These are phyloP conservation scores for Subacronicta megacephala DNA, from an alignment of 2,888 invertebrate genomes.

Conservation along the genomic window DNA sequence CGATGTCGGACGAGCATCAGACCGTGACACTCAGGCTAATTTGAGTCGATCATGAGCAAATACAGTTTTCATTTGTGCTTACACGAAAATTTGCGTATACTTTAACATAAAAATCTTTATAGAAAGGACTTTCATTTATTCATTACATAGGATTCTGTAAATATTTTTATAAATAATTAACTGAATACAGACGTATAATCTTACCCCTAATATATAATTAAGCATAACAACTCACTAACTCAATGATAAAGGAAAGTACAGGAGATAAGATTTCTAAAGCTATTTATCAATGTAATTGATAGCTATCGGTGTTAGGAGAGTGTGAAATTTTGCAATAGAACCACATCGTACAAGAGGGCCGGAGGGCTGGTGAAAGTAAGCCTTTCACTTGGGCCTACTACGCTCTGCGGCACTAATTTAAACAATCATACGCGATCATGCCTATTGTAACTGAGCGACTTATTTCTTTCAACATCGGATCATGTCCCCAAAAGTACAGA, in stretches of 20 bases:
- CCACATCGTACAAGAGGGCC: conserved; percentile 79
- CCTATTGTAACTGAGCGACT: conserved; percentile 63
- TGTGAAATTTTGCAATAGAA: conserved; percentile 86
- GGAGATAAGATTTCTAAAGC: conserved; percentile 70
- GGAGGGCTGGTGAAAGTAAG: conserved; percentile 87
- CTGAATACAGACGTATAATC: neutral
- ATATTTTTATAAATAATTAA: neutral
- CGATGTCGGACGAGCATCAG: conserved; percentile 73
- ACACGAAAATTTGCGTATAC: neutral
- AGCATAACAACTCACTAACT: conserved; percentile 31
- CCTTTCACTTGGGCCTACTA: conserved; percentile 83
- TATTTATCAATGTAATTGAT: conserved; percentile 80
- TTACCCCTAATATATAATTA: conserved; percentile 17
- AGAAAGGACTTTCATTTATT: too few species aligned
- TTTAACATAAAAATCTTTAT: too few species aligned
- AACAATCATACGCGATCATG: conserved; percentile 79
- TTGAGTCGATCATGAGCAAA: conserved; percentile 58
- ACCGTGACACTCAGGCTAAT: conserved; percentile 67
- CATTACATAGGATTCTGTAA: neutral
- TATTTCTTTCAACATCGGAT: conserved; percentile 52
- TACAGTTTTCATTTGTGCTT: conserved; percentile 6
- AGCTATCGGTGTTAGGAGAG: conserved; percentile 75
- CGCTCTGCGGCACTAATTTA: conserved; percentile 74
- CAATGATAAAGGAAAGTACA: conserved; percentile 63
- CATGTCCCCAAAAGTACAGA: conserved; percentile 46